phyloP scores from a whole-genome alignment of 2,888 invertebrate genomes.

The Galerucella nymphaeae region DNA sequence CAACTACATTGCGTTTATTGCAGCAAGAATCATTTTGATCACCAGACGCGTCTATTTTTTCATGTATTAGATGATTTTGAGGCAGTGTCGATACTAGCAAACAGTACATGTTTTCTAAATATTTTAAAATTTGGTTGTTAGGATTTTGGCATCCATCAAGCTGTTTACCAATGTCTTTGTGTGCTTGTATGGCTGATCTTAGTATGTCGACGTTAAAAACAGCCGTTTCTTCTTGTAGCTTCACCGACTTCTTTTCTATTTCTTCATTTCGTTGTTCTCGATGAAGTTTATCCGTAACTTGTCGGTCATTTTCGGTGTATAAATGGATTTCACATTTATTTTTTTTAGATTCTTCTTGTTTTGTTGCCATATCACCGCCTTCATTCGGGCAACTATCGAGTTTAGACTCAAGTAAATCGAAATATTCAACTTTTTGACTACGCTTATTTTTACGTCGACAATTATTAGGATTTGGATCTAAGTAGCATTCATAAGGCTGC shows the following conservation, averaged over 20 bases:
- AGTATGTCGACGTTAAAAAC: conserved; percentile 2
- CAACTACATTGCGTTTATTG: neutral
- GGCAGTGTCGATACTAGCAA: neutral
- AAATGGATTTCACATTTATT: neutral
- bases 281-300: neutral
- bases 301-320: neutral
- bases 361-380: neutral
- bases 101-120: conserved; percentile 8
- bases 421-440: neutral
- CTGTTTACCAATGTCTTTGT: neutral
- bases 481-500: neutral
- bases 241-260: neutral
- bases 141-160: neutral
- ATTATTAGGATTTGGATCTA: neutral
- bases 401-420: neutral
- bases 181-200: neutral
- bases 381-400: neutral
- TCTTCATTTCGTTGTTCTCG: neutral
- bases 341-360: neutral
- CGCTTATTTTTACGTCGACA: neutral
- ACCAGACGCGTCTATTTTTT: neutral
- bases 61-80: neutral
- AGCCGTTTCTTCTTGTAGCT: neutral
- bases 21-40: neutral
- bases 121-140: conserved; percentile 9